Conservation (phyloP, 2,888 invertebrate genomes). For the Spisula solida region DNA sequence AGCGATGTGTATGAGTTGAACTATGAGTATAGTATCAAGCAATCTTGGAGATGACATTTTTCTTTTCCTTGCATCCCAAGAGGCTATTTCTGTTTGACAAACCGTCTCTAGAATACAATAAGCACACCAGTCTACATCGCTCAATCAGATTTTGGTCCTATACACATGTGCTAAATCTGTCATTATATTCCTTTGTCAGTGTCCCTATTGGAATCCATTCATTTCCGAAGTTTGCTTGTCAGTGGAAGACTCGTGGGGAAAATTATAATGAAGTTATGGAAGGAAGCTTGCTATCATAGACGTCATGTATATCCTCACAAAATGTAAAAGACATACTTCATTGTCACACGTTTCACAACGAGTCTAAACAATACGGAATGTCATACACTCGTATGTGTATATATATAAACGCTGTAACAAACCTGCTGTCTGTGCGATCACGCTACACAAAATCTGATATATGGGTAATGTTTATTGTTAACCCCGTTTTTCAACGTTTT, state of each 20-base stretch:
- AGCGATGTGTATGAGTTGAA: too few species aligned
- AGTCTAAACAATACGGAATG: neutral
- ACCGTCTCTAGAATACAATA: neutral
- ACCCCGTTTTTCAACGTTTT: too few species aligned
- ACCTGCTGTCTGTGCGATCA: too few species aligned
- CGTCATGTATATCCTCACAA: neutral
- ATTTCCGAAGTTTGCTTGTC: constrained; percentile 21
- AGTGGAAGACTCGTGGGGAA: neutral
- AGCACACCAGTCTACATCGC: neutral
- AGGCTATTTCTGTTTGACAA: constrained; percentile 6
- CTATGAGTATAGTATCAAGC: neutral
- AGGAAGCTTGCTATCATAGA: neutral
- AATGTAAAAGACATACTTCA: neutral
- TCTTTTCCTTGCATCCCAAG: neutral
- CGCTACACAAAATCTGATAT: too few species aligned
- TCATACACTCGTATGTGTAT: neutral
- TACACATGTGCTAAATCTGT: neutral
- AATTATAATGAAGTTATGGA: constrained; percentile 17
- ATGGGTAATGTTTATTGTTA: too few species aligned
- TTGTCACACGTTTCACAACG: neutral
- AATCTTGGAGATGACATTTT: neutral
- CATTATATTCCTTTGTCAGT: constrained; percentile 15
- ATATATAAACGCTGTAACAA: too few species aligned
- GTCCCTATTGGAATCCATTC: constrained; percentile 11
- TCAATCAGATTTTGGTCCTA: neutral